These are phyloP conservation scores for Epizoanthus scotinus DNA, from an alignment of 92 coral and sea anemone genomes.

Conservation along the genomic window DNA sequence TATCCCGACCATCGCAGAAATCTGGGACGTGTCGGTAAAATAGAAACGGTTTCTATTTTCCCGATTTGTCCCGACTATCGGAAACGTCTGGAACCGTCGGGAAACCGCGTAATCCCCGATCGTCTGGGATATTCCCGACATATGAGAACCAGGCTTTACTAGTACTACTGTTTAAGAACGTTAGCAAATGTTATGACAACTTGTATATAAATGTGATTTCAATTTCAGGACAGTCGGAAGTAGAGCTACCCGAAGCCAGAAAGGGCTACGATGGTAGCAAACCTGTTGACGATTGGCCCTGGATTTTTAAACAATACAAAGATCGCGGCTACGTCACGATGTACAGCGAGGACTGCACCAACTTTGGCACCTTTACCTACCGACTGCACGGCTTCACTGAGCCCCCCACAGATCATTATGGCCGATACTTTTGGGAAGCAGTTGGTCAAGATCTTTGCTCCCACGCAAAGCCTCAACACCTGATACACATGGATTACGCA, in stretches of 20 bases:
- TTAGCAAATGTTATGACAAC: too few relatives aligned
- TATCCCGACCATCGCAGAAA: too few relatives aligned
- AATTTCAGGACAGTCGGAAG: constrained; percentile 63
- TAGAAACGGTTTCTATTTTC: too few relatives aligned
- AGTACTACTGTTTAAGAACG: too few relatives aligned
- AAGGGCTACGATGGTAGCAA: constrained; percentile 51
- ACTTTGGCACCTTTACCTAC: constrained; percentile 60
- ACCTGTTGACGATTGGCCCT: constrained; percentile 81
- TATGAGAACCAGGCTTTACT: too few relatives aligned
- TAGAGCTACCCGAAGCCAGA: constrained; percentile 80
- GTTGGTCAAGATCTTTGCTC: constrained; percentile 52
- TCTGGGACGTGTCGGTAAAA: too few relatives aligned
- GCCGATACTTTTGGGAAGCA: constrained; percentile 82
- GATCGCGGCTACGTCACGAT: constrained; percentile 72
- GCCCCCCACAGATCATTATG: constrained; percentile 80
- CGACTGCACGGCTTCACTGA: constrained; percentile 78
- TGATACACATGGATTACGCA: constrained; percentile 72
- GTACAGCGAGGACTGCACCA: constrained; percentile 74
- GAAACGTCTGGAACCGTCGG: too few relatives aligned
- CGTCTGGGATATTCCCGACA: too few relatives aligned
- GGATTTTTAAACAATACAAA: constrained; percentile 76
- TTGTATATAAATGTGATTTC: too few relatives aligned
- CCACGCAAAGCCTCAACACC: constrained; percentile 68
- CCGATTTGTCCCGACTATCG: too few relatives aligned
- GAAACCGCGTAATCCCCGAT: too few relatives aligned